phyloP scores from a whole-genome alignment of 1,140 invertebrate species.

The Fopius arisanus region DNA sequence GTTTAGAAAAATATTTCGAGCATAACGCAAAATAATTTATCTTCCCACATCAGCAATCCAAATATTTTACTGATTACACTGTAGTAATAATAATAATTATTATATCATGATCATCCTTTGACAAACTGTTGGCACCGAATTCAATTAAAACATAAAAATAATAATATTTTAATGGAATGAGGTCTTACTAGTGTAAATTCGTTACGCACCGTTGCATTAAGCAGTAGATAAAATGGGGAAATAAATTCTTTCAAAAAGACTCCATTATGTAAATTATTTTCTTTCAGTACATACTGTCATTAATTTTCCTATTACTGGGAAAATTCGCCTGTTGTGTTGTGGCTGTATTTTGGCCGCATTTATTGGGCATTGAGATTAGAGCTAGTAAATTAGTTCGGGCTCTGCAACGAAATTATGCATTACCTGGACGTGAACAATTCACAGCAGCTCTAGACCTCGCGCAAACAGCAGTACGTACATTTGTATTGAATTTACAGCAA shows the following conservation, averaged over 20 bases:
- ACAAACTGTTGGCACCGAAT: background rate
- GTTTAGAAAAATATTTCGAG: slow-evolving; percentile 37
- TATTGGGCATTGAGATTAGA: slow-evolving; percentile 75
- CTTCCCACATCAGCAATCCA: too few species aligned
- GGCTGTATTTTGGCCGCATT: slow-evolving; percentile 81
- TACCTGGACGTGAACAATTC: slow-evolving; percentile 76
- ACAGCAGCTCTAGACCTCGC: slow-evolving; percentile 82
- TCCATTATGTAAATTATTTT: too few species aligned
- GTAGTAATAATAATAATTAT: too few species aligned
- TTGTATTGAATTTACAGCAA: background rate
- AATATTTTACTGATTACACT: too few species aligned
- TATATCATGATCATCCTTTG: too few species aligned
- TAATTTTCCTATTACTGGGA: slow-evolving; percentile 74
- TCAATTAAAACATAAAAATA: slow-evolving; percentile 19
- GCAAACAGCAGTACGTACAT: slow-evolving; percentile 71
- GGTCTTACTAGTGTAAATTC: background rate
- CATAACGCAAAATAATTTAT: too few species aligned
- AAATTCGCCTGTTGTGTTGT: slow-evolving; percentile 77
- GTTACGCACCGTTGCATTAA: background rate
- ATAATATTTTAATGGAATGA: background rate
- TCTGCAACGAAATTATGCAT: slow-evolving; percentile 78
- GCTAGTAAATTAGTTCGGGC: slow-evolving; percentile 72
- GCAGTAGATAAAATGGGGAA: background rate
- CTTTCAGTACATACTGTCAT: slow-evolving; percentile 77
- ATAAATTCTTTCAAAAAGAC: too few species aligned